Conservation (phyloP, 1,140 invertebrate species). For the Geopemphigus sp. region DNA sequence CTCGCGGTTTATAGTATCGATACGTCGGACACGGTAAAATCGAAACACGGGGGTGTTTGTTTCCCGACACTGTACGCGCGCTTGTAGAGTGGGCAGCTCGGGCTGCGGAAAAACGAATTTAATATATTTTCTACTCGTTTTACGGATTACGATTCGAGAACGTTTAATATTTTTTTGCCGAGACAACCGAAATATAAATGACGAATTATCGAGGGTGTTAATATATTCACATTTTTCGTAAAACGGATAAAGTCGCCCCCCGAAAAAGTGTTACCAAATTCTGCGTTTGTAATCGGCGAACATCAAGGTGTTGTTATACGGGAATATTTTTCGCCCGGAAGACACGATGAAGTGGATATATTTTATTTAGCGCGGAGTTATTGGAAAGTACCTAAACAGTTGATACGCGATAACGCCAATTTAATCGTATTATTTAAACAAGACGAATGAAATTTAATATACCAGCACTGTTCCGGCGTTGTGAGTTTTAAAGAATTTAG, state of each 20-base stretch:
- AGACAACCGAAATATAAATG: slow-evolving; percentile 54
- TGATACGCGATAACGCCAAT: slow-evolving; percentile 56
- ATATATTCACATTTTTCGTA: slow-evolving; percentile 52
- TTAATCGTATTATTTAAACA: slow-evolving; percentile 56
- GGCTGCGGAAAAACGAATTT: slow-evolving; percentile 56
- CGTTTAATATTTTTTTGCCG: slow-evolving; percentile 55
- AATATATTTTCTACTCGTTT: slow-evolving; percentile 53
- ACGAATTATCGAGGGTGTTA: slow-evolving; percentile 51
- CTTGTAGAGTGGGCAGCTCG: slow-evolving; percentile 54
- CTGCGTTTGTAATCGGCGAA: slow-evolving; percentile 55
- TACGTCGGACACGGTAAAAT: neutral
- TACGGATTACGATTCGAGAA: slow-evolving; percentile 53
- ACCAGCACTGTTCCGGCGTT: too few species aligned
- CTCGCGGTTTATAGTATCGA: neutral
- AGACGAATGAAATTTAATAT: slow-evolving; percentile 48
- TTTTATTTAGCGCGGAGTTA: neutral
- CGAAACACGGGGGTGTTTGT: slow-evolving; percentile 51
- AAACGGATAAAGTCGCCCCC: slow-evolving; percentile 54
- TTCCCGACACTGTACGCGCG: slow-evolving; percentile 53
- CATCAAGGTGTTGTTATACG: slow-evolving; percentile 54
- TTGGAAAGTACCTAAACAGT: slow-evolving; percentile 55
- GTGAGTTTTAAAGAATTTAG: too few species aligned
- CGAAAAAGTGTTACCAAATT: slow-evolving; percentile 53
- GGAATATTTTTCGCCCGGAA: too few species aligned
- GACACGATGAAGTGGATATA: too few species aligned